These are phyloP conservation scores for Achatina immaculata DNA, from an alignment of 1,140 invertebrate genomes.

Conservation along the genomic window DNA sequence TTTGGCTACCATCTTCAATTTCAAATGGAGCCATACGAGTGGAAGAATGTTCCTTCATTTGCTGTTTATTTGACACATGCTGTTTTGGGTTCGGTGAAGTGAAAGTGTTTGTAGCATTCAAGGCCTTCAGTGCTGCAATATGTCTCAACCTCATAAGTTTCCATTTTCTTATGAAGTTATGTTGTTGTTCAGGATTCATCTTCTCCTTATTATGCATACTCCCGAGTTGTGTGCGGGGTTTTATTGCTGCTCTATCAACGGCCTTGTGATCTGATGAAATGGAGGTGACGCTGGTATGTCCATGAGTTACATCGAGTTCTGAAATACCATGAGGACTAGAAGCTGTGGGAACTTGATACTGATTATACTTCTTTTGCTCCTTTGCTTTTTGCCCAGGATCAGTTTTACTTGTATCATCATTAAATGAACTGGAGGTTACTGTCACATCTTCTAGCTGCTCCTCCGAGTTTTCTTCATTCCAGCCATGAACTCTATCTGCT, in stretches of 20 bases:
- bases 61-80: background rate
- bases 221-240: background rate
- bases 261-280: background rate
- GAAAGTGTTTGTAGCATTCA: too few species aligned
- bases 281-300: background rate
- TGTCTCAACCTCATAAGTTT: conserved; percentile 10
- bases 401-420: background rate
- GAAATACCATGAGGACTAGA: background rate
- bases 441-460: too few species aligned
- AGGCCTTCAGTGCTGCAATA: background rate
- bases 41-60: too few species aligned
- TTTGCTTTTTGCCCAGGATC: background rate
- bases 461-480: too few species aligned
- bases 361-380: background rate
- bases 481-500: too few species aligned
- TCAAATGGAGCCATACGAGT: too few species aligned
- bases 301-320: background rate
- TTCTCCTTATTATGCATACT: background rate
- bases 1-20: too few species aligned
- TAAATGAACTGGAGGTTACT: too few species aligned
- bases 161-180: conserved; percentile 19
- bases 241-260: background rate
- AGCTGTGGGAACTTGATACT: background rate
- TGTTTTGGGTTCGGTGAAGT: background rate
- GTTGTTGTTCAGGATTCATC: background rate